These are phyloP conservation scores for Xerus rutilus DNA, from an alignment of 2,797 vertebrate species.

Conservation along the genomic window DNA sequence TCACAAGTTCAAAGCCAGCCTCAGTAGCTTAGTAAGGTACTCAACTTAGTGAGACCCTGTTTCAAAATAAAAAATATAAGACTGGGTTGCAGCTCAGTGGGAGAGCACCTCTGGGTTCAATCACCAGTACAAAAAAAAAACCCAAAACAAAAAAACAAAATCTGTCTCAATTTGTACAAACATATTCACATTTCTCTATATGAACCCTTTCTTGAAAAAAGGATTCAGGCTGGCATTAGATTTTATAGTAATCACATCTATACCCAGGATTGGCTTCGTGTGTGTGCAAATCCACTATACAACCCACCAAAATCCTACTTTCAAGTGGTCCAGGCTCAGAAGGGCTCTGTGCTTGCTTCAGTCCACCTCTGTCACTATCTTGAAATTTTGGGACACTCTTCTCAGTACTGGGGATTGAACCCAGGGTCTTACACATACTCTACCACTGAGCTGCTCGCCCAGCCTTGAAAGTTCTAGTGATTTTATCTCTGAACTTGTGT, in stretches of 20 bases:
- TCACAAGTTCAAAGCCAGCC: too few species aligned
- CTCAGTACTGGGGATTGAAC: neutral
- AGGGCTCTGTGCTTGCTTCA: neutral
- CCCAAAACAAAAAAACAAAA: too few species aligned
- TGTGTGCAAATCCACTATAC: neutral
- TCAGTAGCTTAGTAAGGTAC: too few species aligned
- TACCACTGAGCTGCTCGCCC: neutral
- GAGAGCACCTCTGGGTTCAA: too few species aligned
- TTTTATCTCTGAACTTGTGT: neutral
- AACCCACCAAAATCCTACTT: neutral
- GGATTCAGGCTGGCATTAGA: neutral
- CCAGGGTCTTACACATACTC: neutral
- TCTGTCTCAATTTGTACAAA: neutral
- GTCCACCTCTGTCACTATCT: neutral
- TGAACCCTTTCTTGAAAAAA: neutral
- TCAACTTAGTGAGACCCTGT: too few species aligned
- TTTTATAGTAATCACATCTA: neutral
- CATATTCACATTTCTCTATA: neutral
- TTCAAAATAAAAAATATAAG: too few species aligned
- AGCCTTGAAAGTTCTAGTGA: neutral
- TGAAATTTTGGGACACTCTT: neutral
- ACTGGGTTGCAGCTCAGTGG: too few species aligned
- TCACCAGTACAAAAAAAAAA: too few species aligned
- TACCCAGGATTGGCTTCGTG: neutral
- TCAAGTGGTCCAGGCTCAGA: neutral